Evolutionary conservation across 2,113 vertebrate genomes (phyloP).

Genomic region (Erythrocercus mccallii): DNA sequence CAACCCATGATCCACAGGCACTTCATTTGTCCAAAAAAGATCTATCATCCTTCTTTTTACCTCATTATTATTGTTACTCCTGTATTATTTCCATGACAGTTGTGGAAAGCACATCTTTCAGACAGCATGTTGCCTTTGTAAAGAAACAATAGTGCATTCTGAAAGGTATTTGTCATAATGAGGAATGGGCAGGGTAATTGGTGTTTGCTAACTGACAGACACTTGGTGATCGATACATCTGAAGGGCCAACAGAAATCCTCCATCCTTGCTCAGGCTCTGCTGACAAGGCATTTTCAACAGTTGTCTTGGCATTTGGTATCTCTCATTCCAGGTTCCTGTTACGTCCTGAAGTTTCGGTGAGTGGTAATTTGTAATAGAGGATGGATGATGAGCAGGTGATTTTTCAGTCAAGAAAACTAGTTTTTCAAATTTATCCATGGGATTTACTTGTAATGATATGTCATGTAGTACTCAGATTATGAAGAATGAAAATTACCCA

Average conservation of each 20-base stretch:
- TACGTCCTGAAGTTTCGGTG: neutral
- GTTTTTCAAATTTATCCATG: neutral
- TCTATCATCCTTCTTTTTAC: neutral
- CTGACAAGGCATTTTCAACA: conserved; percentile 69
- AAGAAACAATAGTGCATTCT: conserved; percentile 31
- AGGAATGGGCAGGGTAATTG: conserved; percentile 67
- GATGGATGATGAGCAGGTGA: neutral
- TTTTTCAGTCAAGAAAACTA: neutral
- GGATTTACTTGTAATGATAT: neutral
- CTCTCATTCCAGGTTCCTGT: conserved; percentile 38
- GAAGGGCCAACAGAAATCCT: conserved; percentile 48
- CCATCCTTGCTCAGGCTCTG: conserved; percentile 55
- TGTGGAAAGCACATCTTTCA: conserved; percentile 44
- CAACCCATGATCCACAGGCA: neutral
- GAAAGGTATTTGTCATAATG: conserved; percentile 63
- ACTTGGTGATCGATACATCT: conserved; percentile 48
- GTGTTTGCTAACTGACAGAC: conserved; percentile 65
- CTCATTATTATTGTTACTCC: conserved; percentile 1
- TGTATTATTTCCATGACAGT: neutral
- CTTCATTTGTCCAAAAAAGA: neutral
- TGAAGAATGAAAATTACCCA: neutral
- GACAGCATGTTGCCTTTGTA: conserved; percentile 29
- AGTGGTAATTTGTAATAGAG: conserved; percentile 29
- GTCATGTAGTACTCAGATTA: neutral
- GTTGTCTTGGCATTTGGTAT: conserved; percentile 28